Conservation (phyloP, 2,888 invertebrate species). For the Tachina lurida region DNA sequence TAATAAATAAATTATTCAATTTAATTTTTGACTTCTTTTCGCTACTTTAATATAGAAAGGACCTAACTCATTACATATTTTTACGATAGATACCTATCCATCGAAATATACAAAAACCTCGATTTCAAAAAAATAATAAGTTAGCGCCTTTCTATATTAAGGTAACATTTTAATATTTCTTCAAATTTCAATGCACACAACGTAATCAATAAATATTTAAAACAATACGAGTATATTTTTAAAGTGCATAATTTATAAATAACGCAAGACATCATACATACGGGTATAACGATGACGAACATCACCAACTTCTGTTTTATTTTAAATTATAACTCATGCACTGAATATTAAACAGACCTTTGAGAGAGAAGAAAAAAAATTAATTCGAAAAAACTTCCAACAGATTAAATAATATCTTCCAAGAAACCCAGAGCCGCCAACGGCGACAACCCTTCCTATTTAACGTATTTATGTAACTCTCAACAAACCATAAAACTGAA, state of each 20-base stretch:
- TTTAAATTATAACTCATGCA: slow-evolving; percentile 47
- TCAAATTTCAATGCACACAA: slow-evolving; percentile 5
- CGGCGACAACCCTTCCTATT: slow-evolving; percentile 3
- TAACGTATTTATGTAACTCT: too few relatives aligned
- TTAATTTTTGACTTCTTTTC: not conserved
- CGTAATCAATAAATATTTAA: slow-evolving; percentile 23
- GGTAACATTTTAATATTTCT: slow-evolving; percentile 2
- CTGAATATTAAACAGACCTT: slow-evolving; percentile 27
- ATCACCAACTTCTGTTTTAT: slow-evolving; percentile 9
- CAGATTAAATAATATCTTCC: slow-evolving; percentile 33
- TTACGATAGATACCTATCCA: too few relatives aligned
- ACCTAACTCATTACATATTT: too few relatives aligned
- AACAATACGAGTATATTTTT: not conserved
- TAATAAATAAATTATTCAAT: not conserved
- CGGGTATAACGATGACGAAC: not conserved
- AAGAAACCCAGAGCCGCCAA: slow-evolving; percentile 10
- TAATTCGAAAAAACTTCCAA: slow-evolving; percentile 15
- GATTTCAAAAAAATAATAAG: too few relatives aligned
- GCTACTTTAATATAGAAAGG: too few relatives aligned
- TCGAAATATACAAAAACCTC: too few relatives aligned
- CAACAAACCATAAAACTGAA: not conserved
- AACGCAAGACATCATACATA: not conserved
- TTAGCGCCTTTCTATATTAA: too few relatives aligned
- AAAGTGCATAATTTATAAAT: slow-evolving; percentile 1
- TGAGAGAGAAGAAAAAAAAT: not conserved